These are phyloP conservation scores for Eilema caniola DNA, from an alignment of 2,888 invertebrate species.

Conservation along the genomic window DNA sequence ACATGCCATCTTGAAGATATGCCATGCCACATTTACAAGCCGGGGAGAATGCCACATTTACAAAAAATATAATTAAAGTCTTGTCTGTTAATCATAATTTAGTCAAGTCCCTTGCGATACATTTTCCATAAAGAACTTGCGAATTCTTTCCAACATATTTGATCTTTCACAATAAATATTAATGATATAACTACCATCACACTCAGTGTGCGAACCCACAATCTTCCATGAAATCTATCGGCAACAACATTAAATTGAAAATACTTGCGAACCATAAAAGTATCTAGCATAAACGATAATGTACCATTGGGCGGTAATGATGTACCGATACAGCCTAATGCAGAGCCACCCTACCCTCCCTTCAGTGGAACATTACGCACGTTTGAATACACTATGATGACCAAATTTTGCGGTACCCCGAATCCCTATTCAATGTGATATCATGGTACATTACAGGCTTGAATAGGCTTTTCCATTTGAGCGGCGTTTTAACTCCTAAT, in stretches of 20 bases:
- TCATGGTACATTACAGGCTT: conserved; percentile 58
- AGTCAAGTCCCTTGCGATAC: too few species aligned
- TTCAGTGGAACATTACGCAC: conserved; percentile 64
- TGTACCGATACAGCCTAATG: conserved; percentile 26
- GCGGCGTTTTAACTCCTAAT: conserved; percentile 59
- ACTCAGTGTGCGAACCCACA: neutral
- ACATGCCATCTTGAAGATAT: too few species aligned
- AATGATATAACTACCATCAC: neutral
- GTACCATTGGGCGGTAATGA: conserved; percentile 36
- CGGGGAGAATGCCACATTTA: too few species aligned
- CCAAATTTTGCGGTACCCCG: conserved; percentile 80
- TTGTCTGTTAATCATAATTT: too few species aligned
- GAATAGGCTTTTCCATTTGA: conserved; percentile 71
- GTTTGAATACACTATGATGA: conserved; percentile 75
- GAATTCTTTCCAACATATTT: neutral
- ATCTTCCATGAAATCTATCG: conserved; percentile 19
- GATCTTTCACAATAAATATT: too few species aligned
- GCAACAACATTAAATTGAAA: conserved; percentile 23
- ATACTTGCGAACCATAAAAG: conserved; percentile 27
- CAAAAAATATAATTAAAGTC: too few species aligned
- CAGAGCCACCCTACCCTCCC: conserved; percentile 28
- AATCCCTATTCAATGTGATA: conserved; percentile 73
- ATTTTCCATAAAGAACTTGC: too few species aligned
- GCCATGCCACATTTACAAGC: too few species aligned
- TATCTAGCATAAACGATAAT: conserved; percentile 32